Percentiles rank a stretch among this genome's conserved stretches.
These are phyloP conservation scores for Mycalesis mineus DNA, from an alignment of 2,888 invertebrate species.

Conservation along the genomic window DNA sequence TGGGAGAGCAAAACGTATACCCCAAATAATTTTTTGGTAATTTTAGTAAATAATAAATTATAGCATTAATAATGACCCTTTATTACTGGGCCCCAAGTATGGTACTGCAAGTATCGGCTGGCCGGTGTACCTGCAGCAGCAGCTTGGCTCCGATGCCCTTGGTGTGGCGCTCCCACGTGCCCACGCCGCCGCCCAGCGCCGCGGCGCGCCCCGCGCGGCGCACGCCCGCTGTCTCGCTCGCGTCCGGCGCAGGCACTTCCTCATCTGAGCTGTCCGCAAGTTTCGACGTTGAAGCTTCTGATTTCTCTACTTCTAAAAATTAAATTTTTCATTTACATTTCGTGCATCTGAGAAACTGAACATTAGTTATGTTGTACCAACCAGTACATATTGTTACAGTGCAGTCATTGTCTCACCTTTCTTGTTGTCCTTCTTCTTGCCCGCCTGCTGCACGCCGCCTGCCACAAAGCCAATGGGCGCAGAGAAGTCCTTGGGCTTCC, in stretches of 20 bases:
- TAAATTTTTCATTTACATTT: background rate
- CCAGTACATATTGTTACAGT: no score
- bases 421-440: constrained; percentile 80
- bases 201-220: constrained; percentile 50
- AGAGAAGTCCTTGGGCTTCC: constrained; percentile 85
- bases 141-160: constrained; percentile 98
- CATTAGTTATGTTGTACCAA: no score
- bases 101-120: no score
- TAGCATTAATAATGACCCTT: no score
- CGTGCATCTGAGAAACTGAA: no score
- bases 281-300: constrained; percentile 49
- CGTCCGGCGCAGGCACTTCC: constrained; percentile 46
- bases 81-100: no score
- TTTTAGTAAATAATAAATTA: no score
- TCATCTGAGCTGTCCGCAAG: constrained; percentile 65
- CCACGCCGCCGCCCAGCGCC: constrained; percentile 79
- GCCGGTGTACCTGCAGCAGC: constrained; percentile 87
- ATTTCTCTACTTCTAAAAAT: constrained; percentile 49
- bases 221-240: constrained; percentile 68
- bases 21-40: no score
- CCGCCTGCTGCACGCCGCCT: constrained; percentile 92
- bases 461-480: constrained; percentile 94
- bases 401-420: constrained; percentile 39
- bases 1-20: no score
- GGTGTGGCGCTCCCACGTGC: constrained; percentile 96